Evolutionary conservation across 2,888 invertebrate species (phyloP).

Genomic region (Lepidochitona cinerea): DNA sequence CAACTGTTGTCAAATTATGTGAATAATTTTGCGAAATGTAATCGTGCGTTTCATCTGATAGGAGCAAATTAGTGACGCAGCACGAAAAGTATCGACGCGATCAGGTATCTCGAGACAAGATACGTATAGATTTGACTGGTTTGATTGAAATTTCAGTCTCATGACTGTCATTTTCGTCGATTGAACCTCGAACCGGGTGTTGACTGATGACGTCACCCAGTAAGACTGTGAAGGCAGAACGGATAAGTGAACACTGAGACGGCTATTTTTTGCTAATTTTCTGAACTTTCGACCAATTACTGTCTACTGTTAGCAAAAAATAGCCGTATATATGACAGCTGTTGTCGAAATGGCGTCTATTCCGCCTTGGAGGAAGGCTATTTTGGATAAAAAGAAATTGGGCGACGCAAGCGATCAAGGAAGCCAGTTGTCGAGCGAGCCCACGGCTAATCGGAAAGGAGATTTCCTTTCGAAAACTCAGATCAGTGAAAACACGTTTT

Average conservation of each 20-base stretch:
- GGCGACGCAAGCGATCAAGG: conserved; percentile 2
- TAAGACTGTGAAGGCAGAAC: conserved; percentile 33
- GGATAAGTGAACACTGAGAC: background rate
- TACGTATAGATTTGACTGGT: no score
- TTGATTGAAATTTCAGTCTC: no score
- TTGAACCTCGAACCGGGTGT: conserved; percentile 4
- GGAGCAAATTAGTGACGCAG: no score
- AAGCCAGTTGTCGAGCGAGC: background rate
- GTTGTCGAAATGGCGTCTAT: conserved; percentile 37
- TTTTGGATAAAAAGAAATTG: conserved; percentile 13
- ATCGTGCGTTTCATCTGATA: no score
- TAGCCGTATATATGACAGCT: conserved; percentile 22
- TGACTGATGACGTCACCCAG: background rate
- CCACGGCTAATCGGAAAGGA: background rate
- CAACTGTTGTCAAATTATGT: no score
- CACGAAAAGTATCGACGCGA: no score
- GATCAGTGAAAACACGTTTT: background rate
- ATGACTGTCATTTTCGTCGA: background rate
- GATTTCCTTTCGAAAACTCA: background rate
- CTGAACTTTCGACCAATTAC: conserved; percentile 13
- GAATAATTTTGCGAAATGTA: no score
- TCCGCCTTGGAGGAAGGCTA: conserved; percentile 43
- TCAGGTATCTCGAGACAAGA: no score
- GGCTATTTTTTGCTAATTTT: background rate
- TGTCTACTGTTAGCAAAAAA: background rate